Evolutionary conservation across 2,888 invertebrate species (phyloP), one percentile per base, ranked within the genome.

Genomic region (Nymphalis urticae): DNA sequence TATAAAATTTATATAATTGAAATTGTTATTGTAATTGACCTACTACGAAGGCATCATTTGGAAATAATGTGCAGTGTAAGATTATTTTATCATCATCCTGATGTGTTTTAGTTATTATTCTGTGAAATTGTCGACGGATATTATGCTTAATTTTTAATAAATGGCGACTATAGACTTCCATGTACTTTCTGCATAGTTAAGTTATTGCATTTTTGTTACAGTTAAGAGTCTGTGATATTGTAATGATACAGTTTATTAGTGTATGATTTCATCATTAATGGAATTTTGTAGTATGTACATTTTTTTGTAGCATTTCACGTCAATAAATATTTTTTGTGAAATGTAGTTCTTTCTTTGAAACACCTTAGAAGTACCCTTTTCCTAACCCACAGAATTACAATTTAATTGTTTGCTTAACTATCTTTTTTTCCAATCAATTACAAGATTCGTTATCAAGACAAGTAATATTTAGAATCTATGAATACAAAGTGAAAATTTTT

Each of bases 301-400:
- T 50, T 59, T n/a, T 60, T 53, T 70, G 69, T 69, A 65, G 69
- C 61, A 58, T 70, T 70, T 62, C 69, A 66, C 68, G 53, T 68
- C 32, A 73, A 72, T 75, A 75, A 73, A 71, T 71, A 68, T 50
- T 73, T 89, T 89, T 83, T 85, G 75, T 83, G 86, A 86, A 83
- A 87, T 83, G 77, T 83, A 82, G 79, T 84, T 87, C 83, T 86
- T 88, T 80, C 76, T 80, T 79, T 78, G 62, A 72, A 68, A 68
- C 72, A 65, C 72, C 76, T 75, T 72, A 73, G 71, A 72, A 67
- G 70, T 62, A 73, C 74, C 75, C 73, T 66, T 72, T 71, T 75
- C 73, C 65, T 75, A 70, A 74, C 77, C 65, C 75, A 42, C 13
- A 58, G 19, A n/a, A 13, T n/a, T n/a, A 42, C 6, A 17, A 19